Evolutionary conservation across 2,888 invertebrate species (phyloP), one percentile per base, ranked within the genome.

Genomic region (Epinotia ramella): DNA sequence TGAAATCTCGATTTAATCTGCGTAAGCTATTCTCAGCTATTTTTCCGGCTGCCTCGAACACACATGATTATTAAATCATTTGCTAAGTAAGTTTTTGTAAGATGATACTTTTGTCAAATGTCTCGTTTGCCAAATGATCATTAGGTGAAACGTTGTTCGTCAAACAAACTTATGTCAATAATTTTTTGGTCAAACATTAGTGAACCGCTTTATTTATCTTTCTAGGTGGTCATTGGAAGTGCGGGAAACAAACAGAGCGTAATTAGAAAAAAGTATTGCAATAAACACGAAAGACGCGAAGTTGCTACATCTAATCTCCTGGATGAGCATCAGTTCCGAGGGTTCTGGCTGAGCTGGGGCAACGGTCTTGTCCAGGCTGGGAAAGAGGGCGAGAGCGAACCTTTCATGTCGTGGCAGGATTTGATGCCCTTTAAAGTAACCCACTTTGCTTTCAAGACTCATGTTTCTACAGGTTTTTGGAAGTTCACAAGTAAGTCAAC

Each of bases 381-480:
- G 7, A 62, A 53, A 18, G 70, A 70, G 1, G 62, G 62, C 9
- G 62, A 28, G 4, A 46, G 13, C 11, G 12, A 24, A 4, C 13
- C 70, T 2, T 70, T 70, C 20, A 70, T 70, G 62, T 62, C 70
- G 11, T 70, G 70, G 70, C 53, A 63, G 2, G 70, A 70, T 33
- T 44, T 16, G 4, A 18, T 40, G 1, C 70, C 70, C 1, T 12
- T 70, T 2, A 49, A 49, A 3, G 53, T 70, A 7, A 46, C 62
- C 12, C 24, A 62, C 33, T 20, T 70, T 7, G 70, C 62, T 6
- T 2, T 70, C 0, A 62, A 70, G 5, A 70, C 70, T n/a, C 60
- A 46, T 69, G 69, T 46, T 5, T 60, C 69, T n/a, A 69, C 18
- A 7, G 69, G 69, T n/a, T 24, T 3, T 11, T 69, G 69, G 69